Evolutionary conservation across 2,888 invertebrate species (phyloP).

Genomic region (Melitaea athalia): DNA sequence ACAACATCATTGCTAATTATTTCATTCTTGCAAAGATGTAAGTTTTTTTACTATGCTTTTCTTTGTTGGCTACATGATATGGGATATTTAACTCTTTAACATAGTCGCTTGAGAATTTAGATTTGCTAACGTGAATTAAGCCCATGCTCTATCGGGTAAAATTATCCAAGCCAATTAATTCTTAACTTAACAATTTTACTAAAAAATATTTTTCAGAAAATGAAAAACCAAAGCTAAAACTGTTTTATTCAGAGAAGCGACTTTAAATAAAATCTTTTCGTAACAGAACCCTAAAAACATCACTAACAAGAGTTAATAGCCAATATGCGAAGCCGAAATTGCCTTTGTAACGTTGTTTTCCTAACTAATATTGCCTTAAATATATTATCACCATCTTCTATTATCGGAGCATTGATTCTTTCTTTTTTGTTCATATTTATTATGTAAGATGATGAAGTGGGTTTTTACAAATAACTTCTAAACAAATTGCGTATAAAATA

Average conservation of each 20-base stretch:
- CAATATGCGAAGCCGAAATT: slow-evolving; percentile 81
- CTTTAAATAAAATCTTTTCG: slow-evolving; percentile 28
- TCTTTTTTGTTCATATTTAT: slow-evolving; percentile 27
- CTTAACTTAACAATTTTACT: not conserved
- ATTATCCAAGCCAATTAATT: no score
- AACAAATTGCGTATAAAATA: not conserved
- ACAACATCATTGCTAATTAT: no score
- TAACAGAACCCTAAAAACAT: slow-evolving; percentile 39
- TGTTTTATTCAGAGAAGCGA: slow-evolving; percentile 15
- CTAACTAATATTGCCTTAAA: slow-evolving; percentile 74
- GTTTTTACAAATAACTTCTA: not conserved
- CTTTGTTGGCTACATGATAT: no score
- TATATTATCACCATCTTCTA: slow-evolving; percentile 64
- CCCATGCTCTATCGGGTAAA: no score
- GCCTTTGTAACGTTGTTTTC: slow-evolving; percentile 78
- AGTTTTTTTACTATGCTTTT: no score
- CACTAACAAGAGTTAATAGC: slow-evolving; percentile 66
- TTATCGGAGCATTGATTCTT: slow-evolving; percentile 37
- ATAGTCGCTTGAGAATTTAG: no score
- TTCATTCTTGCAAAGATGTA: no score
- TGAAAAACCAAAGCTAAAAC: no score
- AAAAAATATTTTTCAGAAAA: not conserved
- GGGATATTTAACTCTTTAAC: no score
- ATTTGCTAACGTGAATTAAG: no score
- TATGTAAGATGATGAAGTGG: not conserved